Percentiles rank a stretch among this genome's conserved stretches.
These are phyloP conservation scores for Taenaris catops DNA, from an alignment of 2,888 invertebrate genomes.

Conservation along the genomic window DNA sequence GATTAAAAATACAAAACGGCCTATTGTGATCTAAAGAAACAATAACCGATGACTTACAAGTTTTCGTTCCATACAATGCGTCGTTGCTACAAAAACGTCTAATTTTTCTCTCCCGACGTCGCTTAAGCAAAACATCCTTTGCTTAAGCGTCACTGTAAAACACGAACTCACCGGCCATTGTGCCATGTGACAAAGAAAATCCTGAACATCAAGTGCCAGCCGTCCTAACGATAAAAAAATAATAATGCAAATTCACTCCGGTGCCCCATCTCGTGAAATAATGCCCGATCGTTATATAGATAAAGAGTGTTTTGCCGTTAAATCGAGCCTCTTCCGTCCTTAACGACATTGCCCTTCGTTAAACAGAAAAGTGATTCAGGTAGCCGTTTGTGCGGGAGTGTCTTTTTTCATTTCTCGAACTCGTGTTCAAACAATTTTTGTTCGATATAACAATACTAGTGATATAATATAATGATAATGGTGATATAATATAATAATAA, in stretches of 20 bases:
- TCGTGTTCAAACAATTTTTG: constrained; percentile 38
- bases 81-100: constrained; percentile 14
- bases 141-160: constrained; percentile 45
- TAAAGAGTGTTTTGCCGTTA: constrained; percentile 64
- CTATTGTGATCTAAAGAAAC: constrained; percentile 1
- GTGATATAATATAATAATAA: too few relatives aligned
- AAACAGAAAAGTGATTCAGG: constrained; percentile 55
- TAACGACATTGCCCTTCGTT: constrained; percentile 34
- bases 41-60: constrained; percentile 11
- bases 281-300: constrained; percentile 64
- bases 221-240: constrained; percentile 51
- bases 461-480: too few relatives aligned
- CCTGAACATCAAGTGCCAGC: constrained; percentile 54
- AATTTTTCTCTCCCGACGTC: constrained; percentile 25
- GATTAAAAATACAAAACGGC: too few relatives aligned
- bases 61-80: neutral
- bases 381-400: constrained; percentile 58
- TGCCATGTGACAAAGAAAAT: constrained; percentile 49
- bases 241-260: constrained; percentile 26
- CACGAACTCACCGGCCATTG: constrained; percentile 53
- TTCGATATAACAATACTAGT: too few relatives aligned
- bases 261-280: constrained; percentile 42
- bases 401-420: constrained; percentile 63
- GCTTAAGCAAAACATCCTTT: constrained; percentile 40
- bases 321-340: constrained; percentile 50